Conservation (phyloP, 2,888 invertebrate species). For the Biston betularia region DNA sequence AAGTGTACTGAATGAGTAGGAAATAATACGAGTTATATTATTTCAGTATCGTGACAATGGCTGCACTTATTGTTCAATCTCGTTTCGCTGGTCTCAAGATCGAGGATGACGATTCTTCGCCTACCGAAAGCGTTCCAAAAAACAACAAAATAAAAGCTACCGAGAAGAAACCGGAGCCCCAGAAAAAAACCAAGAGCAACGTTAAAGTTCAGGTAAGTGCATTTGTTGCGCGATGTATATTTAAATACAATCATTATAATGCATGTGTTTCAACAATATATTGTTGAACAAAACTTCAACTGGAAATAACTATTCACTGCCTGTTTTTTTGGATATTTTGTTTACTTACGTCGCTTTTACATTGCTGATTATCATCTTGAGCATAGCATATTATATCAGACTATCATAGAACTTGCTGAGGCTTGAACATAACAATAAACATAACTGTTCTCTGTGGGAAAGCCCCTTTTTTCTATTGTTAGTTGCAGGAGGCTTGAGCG, state of each 20-base stretch:
- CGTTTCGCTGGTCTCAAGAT: conserved; percentile 91
- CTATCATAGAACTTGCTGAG: too few relatives aligned
- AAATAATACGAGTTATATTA: conserved; percentile 14
- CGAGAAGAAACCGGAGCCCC: conserved; percentile 68
- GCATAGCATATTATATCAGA: too few relatives aligned
- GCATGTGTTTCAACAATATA: too few relatives aligned
- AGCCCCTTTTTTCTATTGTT: too few relatives aligned
- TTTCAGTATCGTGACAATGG: conserved; percentile 72
- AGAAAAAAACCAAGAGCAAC: conserved; percentile 62
- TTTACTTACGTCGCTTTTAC: too few relatives aligned
- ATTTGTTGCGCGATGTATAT: not conserved
- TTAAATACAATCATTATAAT: not conserved
- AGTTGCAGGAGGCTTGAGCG: too few relatives aligned
- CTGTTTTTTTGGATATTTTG: too few relatives aligned
- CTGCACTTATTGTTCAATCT: conserved; percentile 89
- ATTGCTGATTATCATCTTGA: too few relatives aligned
- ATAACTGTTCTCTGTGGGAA: too few relatives aligned
- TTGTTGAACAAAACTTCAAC: too few relatives aligned
- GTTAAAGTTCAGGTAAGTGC: conserved; percentile 63
- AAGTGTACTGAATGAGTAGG: not conserved
- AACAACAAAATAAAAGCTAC: conserved; percentile 74
- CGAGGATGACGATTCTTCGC: conserved; percentile 88
- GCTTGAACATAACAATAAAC: not conserved
- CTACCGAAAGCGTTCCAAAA: conserved; percentile 54
- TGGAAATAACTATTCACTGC: not conserved